Evolutionary conservation across 2,113 vertebrate species (phyloP), one percentile per base, ranked within the genome.

Genomic region (Lepus europaeus): DNA sequence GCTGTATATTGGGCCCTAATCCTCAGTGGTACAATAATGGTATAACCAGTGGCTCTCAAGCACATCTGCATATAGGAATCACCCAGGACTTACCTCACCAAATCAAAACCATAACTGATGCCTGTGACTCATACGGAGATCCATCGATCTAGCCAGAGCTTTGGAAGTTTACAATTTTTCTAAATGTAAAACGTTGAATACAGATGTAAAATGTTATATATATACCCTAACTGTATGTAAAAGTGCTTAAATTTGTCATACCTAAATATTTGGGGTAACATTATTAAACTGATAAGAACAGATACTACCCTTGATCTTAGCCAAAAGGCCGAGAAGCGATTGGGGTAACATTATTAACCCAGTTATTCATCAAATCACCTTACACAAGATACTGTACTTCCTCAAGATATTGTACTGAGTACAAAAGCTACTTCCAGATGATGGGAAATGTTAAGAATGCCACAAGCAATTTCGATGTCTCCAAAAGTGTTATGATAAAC

Each of bases 111-210:
- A 51, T 66, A 90, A 61, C 20, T 27, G 20, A 81, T 36, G 29
- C n/a, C 33, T 66, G 31, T 33, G 59, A 68, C 63, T 56, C 79
- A 51, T 36, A 56, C 14, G 80, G 25, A 77, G 39, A 82, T 23
- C 78, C 78, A 93, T 72, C 87, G 78, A 49, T 69, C 56, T 84
- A 39, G 11, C 7, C 13, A 45, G 9, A 74, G 20, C 14, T 87
- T 85, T 33, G 22, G 29, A 90, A 74, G 77, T 91, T 72, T 51
- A 91, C 74, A 59, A 39, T 73, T 91, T 9, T 89, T 87, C 70
- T 39, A 61, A 77, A 79, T 56, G 79, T 84, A 80, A 97, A 95
- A 91, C 36, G 76, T 33, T 31, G 29, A 92, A 69, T 49, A n/a
- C 10, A 89, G 49, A 73, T 89, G 39, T 89, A 77, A 89, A 53